Conservation (phyloP, 2,113 vertebrate species). For the Apistogramma diplotaenia region DNA sequence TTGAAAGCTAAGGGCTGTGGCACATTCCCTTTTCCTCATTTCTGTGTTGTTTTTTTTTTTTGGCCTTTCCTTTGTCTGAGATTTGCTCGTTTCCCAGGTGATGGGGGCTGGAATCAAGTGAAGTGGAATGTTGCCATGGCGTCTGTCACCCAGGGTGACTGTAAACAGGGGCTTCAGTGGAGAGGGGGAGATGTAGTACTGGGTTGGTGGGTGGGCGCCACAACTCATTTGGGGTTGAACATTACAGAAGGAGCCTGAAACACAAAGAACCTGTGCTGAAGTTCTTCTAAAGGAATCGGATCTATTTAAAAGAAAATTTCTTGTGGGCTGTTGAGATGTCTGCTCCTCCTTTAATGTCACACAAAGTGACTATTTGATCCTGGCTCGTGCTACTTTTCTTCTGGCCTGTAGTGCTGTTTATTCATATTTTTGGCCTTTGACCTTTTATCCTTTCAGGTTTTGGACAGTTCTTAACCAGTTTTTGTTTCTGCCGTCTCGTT, state of each 20-base stretch:
- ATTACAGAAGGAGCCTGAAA: conserved; percentile 2
- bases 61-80: conserved; percentile 55
- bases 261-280: neutral
- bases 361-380: neutral
- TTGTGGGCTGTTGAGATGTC: neutral
- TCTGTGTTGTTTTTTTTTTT: neutral
- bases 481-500: no score
- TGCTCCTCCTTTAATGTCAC: neutral
- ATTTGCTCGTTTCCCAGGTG: conserved; percentile 74
- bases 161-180: conserved; percentile 75
- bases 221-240: conserved; percentile 8
- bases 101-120: conserved; percentile 71
- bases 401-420: no score
- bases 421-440: no score
- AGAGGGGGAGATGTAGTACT: conserved; percentile 7
- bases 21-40: conserved; percentile 8
- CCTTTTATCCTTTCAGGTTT: no score
- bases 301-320: neutral
- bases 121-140: conserved; percentile 74
- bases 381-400: no score
- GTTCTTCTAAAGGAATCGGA: neutral
- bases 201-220: conserved; percentile 38
- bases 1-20: neutral
- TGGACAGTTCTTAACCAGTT: no score
- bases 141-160: conserved; percentile 76